Base-by-base conservation (phyloP, 1,140 invertebrate species). In the Pantala flavescens region DNA sequence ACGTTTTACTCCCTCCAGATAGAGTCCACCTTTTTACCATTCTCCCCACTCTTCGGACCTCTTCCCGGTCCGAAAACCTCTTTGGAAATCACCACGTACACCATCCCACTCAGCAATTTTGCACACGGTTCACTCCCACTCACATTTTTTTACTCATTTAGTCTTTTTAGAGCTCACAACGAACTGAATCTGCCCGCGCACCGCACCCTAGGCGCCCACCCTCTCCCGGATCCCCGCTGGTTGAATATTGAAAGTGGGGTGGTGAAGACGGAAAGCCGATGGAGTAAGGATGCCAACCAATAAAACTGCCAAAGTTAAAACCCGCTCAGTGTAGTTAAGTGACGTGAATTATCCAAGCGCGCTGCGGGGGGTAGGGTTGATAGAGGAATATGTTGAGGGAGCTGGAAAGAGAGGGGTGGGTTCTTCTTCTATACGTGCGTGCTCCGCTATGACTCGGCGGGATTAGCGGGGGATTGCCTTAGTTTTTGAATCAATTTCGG, bases 271-370 rank as follows among this genome's bases (percentile, higher is more conserved):
- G 49, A 36, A 9, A 36, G 28, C 28, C 28, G 28, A 36, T 36
- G 28, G 49, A 63, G 49, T 63, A 63, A 63, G 49, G 49, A 63
- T 63, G 49, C 49, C 16, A 63, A 63, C 71, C 75, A 75, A 75
- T 75, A 75, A 75, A 75, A 75, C 75, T 75, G 75, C 75, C 75
- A 75, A 75, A 72, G 75, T 72, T 75, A 75, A 75, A 75, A 71
- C 75, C 71, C 49, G 49, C 49, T 75, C 43, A 71, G 36, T 70
- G 75, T 42, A 73, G 75, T 73, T 75, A 75, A 75, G 75, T 75
- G 75, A 75, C 75, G 73, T 73, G 75, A 75, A 73, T 73, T 75
- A 75, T 75, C 71, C 75, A 23, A 21, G 24, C 49, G 19, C 70
- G 24, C 49, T 19, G n/a, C 49, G 49, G 49, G 49, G 14, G 49